These are phyloP conservation scores for Eulemur mongoz DNA, from an alignment of 2,797 vertebrate species.

Conservation along the genomic window DNA sequence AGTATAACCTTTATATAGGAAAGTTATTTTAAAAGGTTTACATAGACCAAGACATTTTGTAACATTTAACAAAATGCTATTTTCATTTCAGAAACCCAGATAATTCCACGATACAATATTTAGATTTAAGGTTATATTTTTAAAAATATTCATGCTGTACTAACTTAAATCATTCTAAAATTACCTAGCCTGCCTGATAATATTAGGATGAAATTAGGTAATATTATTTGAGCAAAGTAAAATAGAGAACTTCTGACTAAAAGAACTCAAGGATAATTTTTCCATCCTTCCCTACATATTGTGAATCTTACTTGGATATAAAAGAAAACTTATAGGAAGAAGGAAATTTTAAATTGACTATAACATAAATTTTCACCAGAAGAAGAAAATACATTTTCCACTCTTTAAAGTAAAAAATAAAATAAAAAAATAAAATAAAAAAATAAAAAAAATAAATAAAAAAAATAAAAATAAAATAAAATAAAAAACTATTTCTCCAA, in stretches of 20 bases:
- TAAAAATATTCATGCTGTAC: neutral
- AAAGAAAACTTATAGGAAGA: neutral
- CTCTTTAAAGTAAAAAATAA: neutral
- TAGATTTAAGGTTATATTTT: neutral
- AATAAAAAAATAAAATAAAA: neutral
- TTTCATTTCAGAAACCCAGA: conserved; percentile 61
- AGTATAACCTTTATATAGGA: conserved; percentile 61
- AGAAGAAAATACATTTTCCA: neutral
- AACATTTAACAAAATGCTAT: neutral
- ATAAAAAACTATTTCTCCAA: neutral
- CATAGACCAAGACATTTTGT: conserved; percentile 16
- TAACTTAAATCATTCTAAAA: conserved; percentile 48
- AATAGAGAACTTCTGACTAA: neutral
- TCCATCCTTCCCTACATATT: neutral
- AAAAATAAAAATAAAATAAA: neutral
- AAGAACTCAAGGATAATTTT: conserved; percentile 16
- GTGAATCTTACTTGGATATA: neutral
- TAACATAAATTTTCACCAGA: neutral
- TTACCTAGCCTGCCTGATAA: neutral
- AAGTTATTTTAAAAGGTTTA: conserved; percentile 18
- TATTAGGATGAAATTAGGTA: neutral
- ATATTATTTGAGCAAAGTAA: neutral
- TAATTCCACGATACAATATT: neutral
- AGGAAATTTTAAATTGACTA: conserved; percentile 26
- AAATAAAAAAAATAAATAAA: neutral